phyloP scores from a whole-genome alignment of 2,888 invertebrate species.

The Dryadula phaetusa region DNA sequence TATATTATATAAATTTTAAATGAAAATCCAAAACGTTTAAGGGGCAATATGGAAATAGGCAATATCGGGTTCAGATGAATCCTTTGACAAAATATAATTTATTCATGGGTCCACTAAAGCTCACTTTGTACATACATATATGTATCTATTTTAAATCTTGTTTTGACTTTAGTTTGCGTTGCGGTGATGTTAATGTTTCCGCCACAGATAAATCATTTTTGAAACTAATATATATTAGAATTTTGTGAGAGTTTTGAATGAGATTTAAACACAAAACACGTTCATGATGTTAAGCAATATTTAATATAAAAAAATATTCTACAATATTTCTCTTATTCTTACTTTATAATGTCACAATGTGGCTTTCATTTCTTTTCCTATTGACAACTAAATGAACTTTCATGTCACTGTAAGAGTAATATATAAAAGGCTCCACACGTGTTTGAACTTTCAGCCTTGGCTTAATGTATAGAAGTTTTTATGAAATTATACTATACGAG shows the following conservation, averaged over 20 bases:
- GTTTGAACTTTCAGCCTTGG: conserved; percentile 11
- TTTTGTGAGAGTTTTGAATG: too few relatives aligned
- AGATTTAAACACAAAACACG: too few relatives aligned
- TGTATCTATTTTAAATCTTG: background rate
- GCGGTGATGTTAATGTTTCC: background rate
- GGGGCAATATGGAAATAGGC: conserved; percentile 25
- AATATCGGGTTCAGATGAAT: conserved; percentile 28
- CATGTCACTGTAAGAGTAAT: conserved; percentile 8
- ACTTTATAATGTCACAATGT: background rate
- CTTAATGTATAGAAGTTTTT: conserved; percentile 10
- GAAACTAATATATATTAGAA: too few relatives aligned
- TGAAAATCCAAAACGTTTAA: conserved; percentile 10
- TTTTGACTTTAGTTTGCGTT: background rate
- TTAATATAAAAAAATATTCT: background rate
- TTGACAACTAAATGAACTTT: conserved; percentile 24
- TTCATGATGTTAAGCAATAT: background rate
- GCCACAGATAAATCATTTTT: too few relatives aligned
- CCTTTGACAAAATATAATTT: conserved; percentile 36
- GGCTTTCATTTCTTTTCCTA: conserved; percentile 11
- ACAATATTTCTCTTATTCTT: conserved; percentile 4
- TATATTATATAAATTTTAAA: background rate
- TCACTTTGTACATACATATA: conserved; percentile 1
- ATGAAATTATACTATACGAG: conserved; percentile 5
- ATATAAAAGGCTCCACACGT: conserved; percentile 22
- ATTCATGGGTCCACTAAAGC: conserved; percentile 35